phyloP scores from a whole-genome alignment of 1,140 invertebrate species.

The Drosophila nigromelanica region DNA sequence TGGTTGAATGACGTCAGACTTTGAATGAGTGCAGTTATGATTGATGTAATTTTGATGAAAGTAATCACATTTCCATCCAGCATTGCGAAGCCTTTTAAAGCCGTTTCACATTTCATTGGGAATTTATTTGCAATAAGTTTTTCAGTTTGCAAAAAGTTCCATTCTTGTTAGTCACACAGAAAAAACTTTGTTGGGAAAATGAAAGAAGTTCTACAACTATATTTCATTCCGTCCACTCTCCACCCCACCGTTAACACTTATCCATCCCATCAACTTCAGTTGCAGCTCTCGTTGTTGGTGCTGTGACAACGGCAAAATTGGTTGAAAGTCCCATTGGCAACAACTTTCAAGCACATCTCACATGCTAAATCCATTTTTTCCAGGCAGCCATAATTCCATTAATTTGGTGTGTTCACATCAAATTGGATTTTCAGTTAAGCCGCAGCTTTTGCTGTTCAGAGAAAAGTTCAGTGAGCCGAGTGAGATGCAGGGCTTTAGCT shows the following conservation, averaged over 20 bases:
- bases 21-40: constrained; percentile 77
- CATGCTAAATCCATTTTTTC: constrained; percentile 59
- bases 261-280: neutral
- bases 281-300: constrained; percentile 2
- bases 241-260: neutral
- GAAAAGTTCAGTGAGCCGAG: constrained; percentile 3
- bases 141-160: constrained; percentile 56
- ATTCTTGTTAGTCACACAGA: constrained; percentile 60
- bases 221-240: constrained; percentile 34
- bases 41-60: constrained; percentile 81
- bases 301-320: constrained; percentile 51
- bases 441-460: constrained; percentile 13
- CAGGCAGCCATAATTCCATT: constrained; percentile 66
- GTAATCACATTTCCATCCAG: constrained; percentile 63
- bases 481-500: constrained; percentile 8
- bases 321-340: constrained; percentile 51
- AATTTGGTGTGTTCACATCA: constrained; percentile 61
- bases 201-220: constrained; percentile 76
- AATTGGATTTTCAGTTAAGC: constrained; percentile 50
- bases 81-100: constrained; percentile 63
- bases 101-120: constrained; percentile 68
- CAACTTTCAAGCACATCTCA: constrained; percentile 64
- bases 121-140: constrained; percentile 60
- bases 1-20: constrained; percentile 42
- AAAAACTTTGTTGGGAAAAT: constrained; percentile 71